phyloP scores from a whole-genome alignment of 2,888 invertebrate species.

The Idaea biselata region DNA sequence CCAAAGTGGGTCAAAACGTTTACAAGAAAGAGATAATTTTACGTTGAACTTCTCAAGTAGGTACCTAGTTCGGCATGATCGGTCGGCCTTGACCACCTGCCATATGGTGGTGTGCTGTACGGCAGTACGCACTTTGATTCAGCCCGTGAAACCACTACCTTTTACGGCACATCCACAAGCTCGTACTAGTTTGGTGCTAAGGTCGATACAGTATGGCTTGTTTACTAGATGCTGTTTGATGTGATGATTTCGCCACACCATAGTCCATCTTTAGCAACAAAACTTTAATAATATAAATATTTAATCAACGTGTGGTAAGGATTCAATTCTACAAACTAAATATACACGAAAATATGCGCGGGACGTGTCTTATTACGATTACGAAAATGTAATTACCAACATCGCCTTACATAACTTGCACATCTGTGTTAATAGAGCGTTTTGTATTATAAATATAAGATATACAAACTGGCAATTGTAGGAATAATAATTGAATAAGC shows the following conservation, averaged over 20 bases:
- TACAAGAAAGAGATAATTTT: constrained; percentile 46
- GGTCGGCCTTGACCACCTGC: constrained; percentile 60
- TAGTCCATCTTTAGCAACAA: background rate
- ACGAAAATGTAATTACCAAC: constrained; percentile 56
- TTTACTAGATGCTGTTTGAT: constrained; percentile 5
- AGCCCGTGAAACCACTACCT: constrained; percentile 46
- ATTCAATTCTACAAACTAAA: background rate
- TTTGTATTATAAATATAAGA: constrained; percentile 43
- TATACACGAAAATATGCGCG: background rate
- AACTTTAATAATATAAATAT: background rate
- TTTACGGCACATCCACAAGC: constrained; percentile 53
- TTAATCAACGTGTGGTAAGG: background rate
- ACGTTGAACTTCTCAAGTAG: constrained; percentile 47
- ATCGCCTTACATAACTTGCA: constrained; percentile 62
- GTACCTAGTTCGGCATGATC: constrained; percentile 32
- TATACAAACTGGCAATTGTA: constrained; percentile 30
- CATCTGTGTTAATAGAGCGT: constrained; percentile 72
- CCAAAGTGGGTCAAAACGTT: constrained; percentile 41
- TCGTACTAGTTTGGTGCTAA: constrained; percentile 23
- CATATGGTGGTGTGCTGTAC: constrained; percentile 61
- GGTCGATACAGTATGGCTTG: constrained; percentile 7
- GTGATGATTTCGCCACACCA: background rate
- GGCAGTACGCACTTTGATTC: constrained; percentile 47
- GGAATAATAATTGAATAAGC: constrained; percentile 18
- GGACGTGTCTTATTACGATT: constrained; percentile 40